Conservation (phyloP, 2,113 vertebrate species). For the Echinops telfairi region DNA sequence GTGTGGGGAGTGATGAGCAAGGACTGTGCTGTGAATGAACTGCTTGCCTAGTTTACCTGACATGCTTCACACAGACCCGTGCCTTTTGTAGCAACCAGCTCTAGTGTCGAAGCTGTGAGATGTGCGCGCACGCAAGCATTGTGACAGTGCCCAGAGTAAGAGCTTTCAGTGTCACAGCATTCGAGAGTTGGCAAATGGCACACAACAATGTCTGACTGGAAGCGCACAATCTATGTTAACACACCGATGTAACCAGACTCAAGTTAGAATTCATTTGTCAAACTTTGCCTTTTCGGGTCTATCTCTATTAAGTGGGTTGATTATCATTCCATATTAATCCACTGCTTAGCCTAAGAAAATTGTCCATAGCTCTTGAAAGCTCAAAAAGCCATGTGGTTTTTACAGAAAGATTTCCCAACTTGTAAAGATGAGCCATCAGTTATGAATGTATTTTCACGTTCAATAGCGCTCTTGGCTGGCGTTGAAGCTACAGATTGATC, state of each 20-base stretch:
- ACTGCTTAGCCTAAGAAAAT: slow-evolving; percentile 77
- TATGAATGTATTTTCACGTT: slow-evolving; percentile 78
- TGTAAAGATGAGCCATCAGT: slow-evolving; percentile 85
- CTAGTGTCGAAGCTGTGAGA: slow-evolving; percentile 88
- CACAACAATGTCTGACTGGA: slow-evolving; percentile 84
- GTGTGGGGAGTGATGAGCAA: slow-evolving; percentile 81
- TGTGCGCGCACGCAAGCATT: slow-evolving; percentile 24
- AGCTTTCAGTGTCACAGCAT: slow-evolving; percentile 80
- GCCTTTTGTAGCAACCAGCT: slow-evolving; percentile 86
- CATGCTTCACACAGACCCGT: slow-evolving; percentile 87
- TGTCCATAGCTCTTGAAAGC: slow-evolving; percentile 76
- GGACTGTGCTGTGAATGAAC: slow-evolving; percentile 86
- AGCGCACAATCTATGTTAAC: slow-evolving; percentile 82
- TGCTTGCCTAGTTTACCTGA: slow-evolving; percentile 88
- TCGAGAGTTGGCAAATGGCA: slow-evolving; percentile 78
- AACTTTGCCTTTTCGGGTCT: slow-evolving; percentile 83
- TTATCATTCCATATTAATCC: slow-evolving; percentile 83
- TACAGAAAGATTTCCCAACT: slow-evolving; percentile 78
- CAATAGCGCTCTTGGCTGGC: slow-evolving; percentile 89
- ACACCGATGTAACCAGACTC: slow-evolving; percentile 78
- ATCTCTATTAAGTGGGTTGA: slow-evolving; percentile 78
- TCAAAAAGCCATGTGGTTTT: slow-evolving; percentile 52
- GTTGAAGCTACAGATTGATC: slow-evolving; percentile 95
- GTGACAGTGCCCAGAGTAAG: no score
- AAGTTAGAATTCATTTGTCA: slow-evolving; percentile 77